phyloP scores from a whole-genome alignment of 2,888 invertebrate genomes.

The Phaedon cochleariae region DNA sequence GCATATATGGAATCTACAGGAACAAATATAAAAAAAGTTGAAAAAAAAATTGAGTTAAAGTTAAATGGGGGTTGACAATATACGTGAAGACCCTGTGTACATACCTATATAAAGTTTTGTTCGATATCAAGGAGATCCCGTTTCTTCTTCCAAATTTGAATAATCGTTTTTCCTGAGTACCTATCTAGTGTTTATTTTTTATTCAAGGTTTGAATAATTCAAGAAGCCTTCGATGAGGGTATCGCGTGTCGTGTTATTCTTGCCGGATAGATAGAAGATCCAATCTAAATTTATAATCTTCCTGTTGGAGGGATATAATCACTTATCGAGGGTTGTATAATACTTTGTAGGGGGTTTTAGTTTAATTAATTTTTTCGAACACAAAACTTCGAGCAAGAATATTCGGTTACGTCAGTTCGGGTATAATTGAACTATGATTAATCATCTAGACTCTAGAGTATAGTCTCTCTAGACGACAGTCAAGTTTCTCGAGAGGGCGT shows the following conservation, averaged over 20 bases:
- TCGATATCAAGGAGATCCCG: too few species aligned
- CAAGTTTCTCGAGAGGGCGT: too few species aligned
- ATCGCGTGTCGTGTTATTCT: conserved; percentile 19
- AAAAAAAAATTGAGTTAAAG: too few species aligned
- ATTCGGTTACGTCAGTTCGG: not conserved
- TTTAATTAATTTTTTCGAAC: not conserved
- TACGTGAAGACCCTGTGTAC: too few species aligned
- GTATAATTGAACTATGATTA: not conserved
- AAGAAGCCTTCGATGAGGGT: conserved; percentile 4
- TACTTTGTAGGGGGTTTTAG: not conserved
- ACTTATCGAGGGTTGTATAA: conserved; percentile 1
- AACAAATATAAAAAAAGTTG: too few species aligned
- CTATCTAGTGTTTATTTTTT: conserved; percentile 11
- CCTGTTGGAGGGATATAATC: not conserved
- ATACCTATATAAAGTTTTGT: too few species aligned
- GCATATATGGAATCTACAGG: too few species aligned
- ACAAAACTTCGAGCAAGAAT: not conserved
- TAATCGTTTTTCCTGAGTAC: not conserved
- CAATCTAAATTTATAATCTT: conserved; percentile 16
- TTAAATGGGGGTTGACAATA: too few species aligned
- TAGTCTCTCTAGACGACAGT: too few species aligned
- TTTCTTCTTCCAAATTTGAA: not conserved
- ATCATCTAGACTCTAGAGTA: too few species aligned
- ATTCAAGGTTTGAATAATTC: conserved; percentile 18
- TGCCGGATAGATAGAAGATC: conserved; percentile 7